Percentiles rank a stretch among this genome's conserved stretches.
These are phyloP conservation scores for Lophura nycthemera DNA, from an alignment of 2,113 vertebrate genomes.

Conservation along the genomic window DNA sequence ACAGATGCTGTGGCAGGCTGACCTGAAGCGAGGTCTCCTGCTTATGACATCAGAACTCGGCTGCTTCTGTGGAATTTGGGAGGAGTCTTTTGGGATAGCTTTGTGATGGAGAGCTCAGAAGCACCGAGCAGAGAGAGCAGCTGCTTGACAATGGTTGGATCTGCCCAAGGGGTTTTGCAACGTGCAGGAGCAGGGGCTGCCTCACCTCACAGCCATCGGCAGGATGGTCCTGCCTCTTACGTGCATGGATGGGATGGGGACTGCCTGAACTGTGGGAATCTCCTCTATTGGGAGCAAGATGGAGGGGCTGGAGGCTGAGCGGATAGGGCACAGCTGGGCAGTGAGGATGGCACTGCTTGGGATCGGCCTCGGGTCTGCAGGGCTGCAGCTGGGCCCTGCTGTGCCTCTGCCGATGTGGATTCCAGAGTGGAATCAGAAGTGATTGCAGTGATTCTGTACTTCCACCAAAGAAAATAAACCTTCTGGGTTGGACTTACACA, in stretches of 20 bases:
- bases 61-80: background rate
- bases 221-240: background rate
- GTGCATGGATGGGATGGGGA: background rate
- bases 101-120: background rate
- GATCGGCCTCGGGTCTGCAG: background rate
- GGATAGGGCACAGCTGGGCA: accelerated
- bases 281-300: background rate
- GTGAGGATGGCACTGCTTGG: background rate
- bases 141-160: background rate
- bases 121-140: background rate
- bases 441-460: background rate
- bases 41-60: background rate
- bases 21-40: accelerated
- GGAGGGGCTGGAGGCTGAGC: background rate
- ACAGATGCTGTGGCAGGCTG: background rate
- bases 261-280: background rate
- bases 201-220: background rate
- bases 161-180: background rate
- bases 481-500: background rate
- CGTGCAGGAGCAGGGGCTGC: background rate
- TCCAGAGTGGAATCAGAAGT: background rate
- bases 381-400: background rate
- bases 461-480: background rate
- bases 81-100: background rate
- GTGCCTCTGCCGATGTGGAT: background rate